Conservation (phyloP, 2,888 invertebrate species). For the Cephalotes varians region DNA sequence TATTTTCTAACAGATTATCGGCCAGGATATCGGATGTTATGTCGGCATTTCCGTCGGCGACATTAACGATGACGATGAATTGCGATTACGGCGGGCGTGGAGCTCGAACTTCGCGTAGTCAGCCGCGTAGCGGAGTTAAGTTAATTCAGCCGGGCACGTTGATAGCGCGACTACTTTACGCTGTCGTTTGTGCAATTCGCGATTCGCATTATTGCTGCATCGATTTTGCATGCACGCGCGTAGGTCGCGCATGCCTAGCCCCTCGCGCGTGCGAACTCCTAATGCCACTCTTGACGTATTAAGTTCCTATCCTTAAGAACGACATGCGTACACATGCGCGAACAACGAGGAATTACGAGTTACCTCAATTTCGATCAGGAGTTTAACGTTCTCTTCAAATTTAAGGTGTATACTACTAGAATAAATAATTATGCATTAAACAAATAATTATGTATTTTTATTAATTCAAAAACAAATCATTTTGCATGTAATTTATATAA, state of each 20-base stretch:
- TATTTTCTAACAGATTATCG: background rate
- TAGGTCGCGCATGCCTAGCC: background rate
- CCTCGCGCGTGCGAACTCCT: background rate
- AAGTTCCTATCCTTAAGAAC: slow-evolving; percentile 2
- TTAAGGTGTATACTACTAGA: background rate
- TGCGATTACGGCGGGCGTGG: slow-evolving; percentile 15
- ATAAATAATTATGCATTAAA: background rate
- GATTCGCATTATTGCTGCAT: slow-evolving; percentile 53
- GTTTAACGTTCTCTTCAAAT: background rate
- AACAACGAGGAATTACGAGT: background rate
- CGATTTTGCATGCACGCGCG: slow-evolving; percentile 46
- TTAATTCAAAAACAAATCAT: background rate
- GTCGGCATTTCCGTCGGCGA: background rate
- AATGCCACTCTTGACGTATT: slow-evolving; percentile 6
- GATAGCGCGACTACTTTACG: slow-evolving; percentile 58
- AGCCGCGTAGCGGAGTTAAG: slow-evolving; percentile 44
- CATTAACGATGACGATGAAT: slow-evolving; percentile 37
- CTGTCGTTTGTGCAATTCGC: slow-evolving; percentile 28
- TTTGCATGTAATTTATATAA: background rate
- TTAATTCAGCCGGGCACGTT: slow-evolving; percentile 48
- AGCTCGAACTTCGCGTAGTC: slow-evolving; percentile 14
- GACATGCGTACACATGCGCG: background rate
- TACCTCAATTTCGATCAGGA: background rate
- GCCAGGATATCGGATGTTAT: slow-evolving; percentile 14
- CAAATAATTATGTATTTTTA: background rate